Conservation (phyloP, 2,888 invertebrate species). For the Zootermopsis nevadensis region DNA sequence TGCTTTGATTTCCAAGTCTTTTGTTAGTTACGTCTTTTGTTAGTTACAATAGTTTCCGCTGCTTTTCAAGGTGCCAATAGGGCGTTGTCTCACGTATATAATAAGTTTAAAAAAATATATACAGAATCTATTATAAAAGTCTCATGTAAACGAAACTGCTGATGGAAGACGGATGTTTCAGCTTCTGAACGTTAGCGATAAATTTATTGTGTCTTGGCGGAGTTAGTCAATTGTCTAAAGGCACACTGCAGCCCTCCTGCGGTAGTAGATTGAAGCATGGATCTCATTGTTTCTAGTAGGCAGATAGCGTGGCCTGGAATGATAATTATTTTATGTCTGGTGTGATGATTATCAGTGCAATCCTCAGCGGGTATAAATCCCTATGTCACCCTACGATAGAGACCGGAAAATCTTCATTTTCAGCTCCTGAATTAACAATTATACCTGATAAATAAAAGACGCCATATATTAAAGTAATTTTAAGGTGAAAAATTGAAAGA, state of each 20-base stretch:
- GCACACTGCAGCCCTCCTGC: neutral
- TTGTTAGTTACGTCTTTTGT: neutral
- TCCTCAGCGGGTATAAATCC: neutral
- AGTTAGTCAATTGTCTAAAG: constrained; percentile 24
- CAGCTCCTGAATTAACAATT: too few relatives aligned
- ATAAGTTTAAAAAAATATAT: neutral
- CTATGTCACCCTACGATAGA: neutral
- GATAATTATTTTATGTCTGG: neutral
- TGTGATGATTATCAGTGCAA: neutral
- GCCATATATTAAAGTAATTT: too few relatives aligned
- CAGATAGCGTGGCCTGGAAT: neutral
- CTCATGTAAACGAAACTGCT: neutral
- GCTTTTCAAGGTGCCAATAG: neutral
- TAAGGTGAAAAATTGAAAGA: too few relatives aligned
- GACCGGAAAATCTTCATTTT: too few relatives aligned
- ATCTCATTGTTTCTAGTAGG: neutral
- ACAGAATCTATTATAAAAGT: neutral
- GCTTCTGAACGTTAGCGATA: neutral
- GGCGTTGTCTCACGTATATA: neutral
- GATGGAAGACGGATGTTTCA: neutral
- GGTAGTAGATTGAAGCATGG: neutral
- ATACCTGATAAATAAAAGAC: too few relatives aligned
- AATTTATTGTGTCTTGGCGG: constrained; percentile 31
- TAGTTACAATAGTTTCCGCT: constrained; percentile 14
- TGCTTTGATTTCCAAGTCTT: neutral